Evolutionary conservation across 2,888 invertebrate species (phyloP), one percentile per base, ranked within the genome.

Genomic region (Molorchus minor): DNA sequence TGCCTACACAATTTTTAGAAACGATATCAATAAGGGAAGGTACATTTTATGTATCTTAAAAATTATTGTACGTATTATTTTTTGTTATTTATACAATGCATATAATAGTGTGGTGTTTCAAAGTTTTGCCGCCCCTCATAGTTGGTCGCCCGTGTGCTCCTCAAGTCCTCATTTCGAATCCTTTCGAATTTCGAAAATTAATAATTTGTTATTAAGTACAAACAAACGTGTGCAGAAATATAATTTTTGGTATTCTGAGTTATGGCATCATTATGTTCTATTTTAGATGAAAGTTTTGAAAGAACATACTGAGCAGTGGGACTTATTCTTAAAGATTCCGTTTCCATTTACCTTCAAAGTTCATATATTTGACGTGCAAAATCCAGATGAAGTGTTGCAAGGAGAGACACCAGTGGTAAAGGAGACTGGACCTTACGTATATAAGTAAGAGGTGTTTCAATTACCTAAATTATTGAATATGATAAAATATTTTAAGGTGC

Each of bases 341-440:
- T 75, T 75, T 64, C 69, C 75, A 0, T 71, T 73, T 41, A 63
- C 65, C 3, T 69, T 75, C 29, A 75, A 74, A 65, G 68, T 74
- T 13, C 67, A 67, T 44, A 54, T 75, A 36, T 75, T 71, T 49
- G 65, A 72, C 46, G 60, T 76, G n/a, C 56, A 67, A 53, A 76
- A 76, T 64, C 69, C 70, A 15, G 68, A 75, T 3, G 71, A 67
- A 13, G 66, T 76, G 21, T 45, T 75, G 17, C 54, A 65, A 46
- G 76, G 76, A 17, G 72, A 53, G 3, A 73, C 71, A 53, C 75
- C 76, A 17, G 46, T 69, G 1, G 70, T 76, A 2, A 66, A 68
- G 46, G 75, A 75, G 58, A 57, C 62, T 19, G 76, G 76, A 13
- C 76, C 76, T 13, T 75, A 74, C 51, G 62, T 73, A 4, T 76